A percentile compares a stretch with the other conserved stretches of the same genome.
Conservation (phyloP, 92 coral and sea anemone genomes). For the Phenganax marumi region DNA sequence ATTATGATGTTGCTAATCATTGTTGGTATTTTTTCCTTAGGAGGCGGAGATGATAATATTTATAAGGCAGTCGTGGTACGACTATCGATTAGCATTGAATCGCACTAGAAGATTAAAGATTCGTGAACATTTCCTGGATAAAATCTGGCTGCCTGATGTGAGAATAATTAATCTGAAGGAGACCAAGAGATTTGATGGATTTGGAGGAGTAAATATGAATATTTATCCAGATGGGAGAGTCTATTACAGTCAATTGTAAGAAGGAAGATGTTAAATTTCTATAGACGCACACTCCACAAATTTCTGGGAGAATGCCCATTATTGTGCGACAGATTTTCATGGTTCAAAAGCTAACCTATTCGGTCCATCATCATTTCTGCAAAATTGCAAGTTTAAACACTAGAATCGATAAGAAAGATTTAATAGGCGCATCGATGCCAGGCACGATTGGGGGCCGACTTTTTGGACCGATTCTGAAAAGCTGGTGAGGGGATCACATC, state of each 20-base stretch:
- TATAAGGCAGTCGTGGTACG: conserved; percentile 58
- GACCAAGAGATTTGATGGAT: conserved; percentile 4
- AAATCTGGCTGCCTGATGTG: conserved; percentile 75
- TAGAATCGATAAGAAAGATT: too few relatives aligned
- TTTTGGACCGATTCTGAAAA: too few relatives aligned
- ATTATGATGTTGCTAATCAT: neutral
- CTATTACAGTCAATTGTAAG: conserved; percentile 3
- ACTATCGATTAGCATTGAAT: conserved; percentile 40
- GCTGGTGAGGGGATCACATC: too few relatives aligned
- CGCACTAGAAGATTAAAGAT: neutral
- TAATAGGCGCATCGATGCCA: too few relatives aligned
- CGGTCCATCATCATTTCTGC: too few relatives aligned
- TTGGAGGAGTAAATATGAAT: conserved; percentile 21
- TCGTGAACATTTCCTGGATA: conserved; percentile 33
- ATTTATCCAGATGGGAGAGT: neutral
- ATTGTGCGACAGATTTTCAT: too few relatives aligned
- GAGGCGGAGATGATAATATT: conserved; percentile 46
- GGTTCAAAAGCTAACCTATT: too few relatives aligned
- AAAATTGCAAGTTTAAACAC: too few relatives aligned
- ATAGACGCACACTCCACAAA: too few relatives aligned
- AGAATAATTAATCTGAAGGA: conserved; percentile 2
- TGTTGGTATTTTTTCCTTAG: neutral
- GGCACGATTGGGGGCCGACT: too few relatives aligned
- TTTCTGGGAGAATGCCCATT: too few relatives aligned
- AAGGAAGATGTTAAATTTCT: neutral